Evolutionary conservation across 2,888 invertebrate genomes (phyloP).

Genomic region (Agrochola lota): DNA sequence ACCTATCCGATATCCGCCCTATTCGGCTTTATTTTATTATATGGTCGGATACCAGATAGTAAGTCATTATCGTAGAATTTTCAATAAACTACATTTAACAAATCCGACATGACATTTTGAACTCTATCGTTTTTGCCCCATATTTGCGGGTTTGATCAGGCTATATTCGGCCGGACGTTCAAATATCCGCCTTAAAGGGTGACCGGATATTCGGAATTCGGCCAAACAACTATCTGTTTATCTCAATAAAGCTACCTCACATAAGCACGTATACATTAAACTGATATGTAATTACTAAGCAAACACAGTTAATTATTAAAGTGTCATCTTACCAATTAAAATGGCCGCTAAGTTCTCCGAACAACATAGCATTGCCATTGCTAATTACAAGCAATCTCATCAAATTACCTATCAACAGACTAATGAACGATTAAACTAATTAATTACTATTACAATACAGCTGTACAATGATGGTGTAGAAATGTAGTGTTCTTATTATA

Average conservation of each 20-base stretch:
- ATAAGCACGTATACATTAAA: background rate
- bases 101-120: background rate
- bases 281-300: background rate
- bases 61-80: background rate
- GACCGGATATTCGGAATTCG: background rate
- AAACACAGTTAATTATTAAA: background rate
- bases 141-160: background rate
- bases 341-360: slow-evolving; percentile 14
- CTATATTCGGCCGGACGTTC: background rate
- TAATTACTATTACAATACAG: slow-evolving; percentile 47
- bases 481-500: slow-evolving; percentile 37
- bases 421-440: slow-evolving; percentile 47
- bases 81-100: background rate
- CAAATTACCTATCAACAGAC: slow-evolving; percentile 38
- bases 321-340: slow-evolving; percentile 21
- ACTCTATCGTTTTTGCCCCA: background rate
- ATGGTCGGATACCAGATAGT: background rate
- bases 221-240: background rate
- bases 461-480: slow-evolving; percentile 25
- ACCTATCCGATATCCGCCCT: background rate
- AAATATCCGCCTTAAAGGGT: background rate
- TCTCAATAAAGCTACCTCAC: background rate
- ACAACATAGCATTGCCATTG: slow-evolving; percentile 3
- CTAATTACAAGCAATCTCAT: slow-evolving; percentile 42
- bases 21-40: slow-evolving; percentile 6